Conservation (phyloP, 2,113 vertebrate species). For the Hystrix cristata region DNA sequence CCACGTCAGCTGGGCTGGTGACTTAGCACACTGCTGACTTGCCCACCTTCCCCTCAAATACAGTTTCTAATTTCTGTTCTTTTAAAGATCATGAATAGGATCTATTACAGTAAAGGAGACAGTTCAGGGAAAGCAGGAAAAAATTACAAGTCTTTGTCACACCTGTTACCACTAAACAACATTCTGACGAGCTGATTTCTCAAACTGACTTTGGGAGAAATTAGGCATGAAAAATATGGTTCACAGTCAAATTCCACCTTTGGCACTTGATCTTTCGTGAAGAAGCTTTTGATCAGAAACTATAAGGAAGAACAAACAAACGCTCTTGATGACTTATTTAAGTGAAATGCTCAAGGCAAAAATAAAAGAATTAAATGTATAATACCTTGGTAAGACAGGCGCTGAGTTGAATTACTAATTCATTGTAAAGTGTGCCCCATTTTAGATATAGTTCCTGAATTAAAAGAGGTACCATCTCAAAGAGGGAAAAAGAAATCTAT, state of each 20-base stretch:
- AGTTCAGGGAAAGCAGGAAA: background rate
- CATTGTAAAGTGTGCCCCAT: background rate
- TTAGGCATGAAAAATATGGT: conserved; percentile 64
- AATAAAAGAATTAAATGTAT: conserved; percentile 12
- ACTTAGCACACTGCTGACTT: conserved; percentile 3
- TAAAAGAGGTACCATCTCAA: background rate
- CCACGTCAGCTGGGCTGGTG: background rate
- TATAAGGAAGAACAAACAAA: conserved; percentile 72
- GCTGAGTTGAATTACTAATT: background rate
- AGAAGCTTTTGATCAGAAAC: conserved; percentile 78
- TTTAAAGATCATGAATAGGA: background rate
- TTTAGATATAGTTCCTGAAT: conserved; percentile 29
- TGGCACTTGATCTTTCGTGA: conserved; percentile 76
- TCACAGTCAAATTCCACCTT: conserved; percentile 65
- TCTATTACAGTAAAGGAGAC: background rate
- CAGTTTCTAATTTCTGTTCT: conserved; percentile 25
- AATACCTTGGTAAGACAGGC: conserved; percentile 2
- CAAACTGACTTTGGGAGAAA: conserved; percentile 63
- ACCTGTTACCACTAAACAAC: conserved; percentile 1
- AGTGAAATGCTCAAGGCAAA: conserved; percentile 71
- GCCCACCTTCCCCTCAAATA: background rate
- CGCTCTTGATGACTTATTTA: conserved; percentile 59
- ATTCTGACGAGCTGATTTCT: conserved; percentile 51
- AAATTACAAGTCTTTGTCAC: conserved; percentile 8
- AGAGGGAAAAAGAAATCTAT: background rate